Percentiles rank a stretch among this genome's conserved stretches.
These are phyloP conservation scores for Noctua janthina DNA, from an alignment of 2,888 invertebrate species.

Conservation along the genomic window DNA sequence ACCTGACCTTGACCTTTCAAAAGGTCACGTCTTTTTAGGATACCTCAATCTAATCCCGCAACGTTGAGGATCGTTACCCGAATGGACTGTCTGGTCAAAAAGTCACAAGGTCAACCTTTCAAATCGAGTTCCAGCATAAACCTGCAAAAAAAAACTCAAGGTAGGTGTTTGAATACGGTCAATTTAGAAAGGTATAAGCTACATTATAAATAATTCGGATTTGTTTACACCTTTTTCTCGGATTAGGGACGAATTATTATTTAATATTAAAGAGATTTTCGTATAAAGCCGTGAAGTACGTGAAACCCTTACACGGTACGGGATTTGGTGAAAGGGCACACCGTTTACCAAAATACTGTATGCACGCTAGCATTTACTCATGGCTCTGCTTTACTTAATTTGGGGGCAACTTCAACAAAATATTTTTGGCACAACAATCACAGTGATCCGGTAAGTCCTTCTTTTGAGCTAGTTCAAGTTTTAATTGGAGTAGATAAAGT, in stretches of 20 bases:
- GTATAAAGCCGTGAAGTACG: slow-evolving; percentile 39
- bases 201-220: slow-evolving; percentile 58
- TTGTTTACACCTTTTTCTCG: slow-evolving; percentile 60
- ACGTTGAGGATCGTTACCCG: slow-evolving; percentile 15
- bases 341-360: slow-evolving; percentile 18
- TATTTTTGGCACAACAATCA: neutral
- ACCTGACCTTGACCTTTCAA: slow-evolving; percentile 16
- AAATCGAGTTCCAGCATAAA: slow-evolving; percentile 35
- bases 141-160: slow-evolving; percentile 32
- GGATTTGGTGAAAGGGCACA: slow-evolving; percentile 41
- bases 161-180: slow-evolving; percentile 43
- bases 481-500: neutral
- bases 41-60: slow-evolving; percentile 5
- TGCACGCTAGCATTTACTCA: neutral
- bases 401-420: neutral
- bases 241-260: slow-evolving; percentile 60
- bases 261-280: slow-evolving; percentile 60
- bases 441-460: neutral
- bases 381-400: neutral
- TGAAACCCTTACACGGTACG: slow-evolving; percentile 14
- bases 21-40: slow-evolving; percentile 26
- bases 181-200: slow-evolving; percentile 56
- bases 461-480: neutral
- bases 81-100: slow-evolving; percentile 31
- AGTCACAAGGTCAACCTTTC: slow-evolving; percentile 30